phyloP scores from a whole-genome alignment of 2,888 invertebrate genomes.

The Chironomus riparius region DNA sequence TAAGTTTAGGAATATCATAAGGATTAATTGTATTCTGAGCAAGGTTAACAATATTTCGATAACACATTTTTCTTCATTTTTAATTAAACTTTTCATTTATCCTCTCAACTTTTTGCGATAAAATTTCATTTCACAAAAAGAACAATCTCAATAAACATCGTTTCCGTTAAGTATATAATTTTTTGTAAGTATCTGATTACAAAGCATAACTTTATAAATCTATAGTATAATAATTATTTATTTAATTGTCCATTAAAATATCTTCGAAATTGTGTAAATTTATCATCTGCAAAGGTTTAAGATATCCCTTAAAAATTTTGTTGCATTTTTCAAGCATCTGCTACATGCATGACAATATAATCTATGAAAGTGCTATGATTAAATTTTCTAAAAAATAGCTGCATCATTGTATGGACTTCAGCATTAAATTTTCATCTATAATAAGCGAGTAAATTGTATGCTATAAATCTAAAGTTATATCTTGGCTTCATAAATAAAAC shows the following conservation, averaged over 20 bases:
- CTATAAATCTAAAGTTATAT: conserved; percentile 3
- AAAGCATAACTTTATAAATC: not conserved
- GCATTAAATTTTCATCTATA: not conserved
- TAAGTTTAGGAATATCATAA: conserved; percentile 11
- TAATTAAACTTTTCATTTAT: not conserved
- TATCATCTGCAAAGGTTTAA: not conserved
- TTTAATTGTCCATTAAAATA: conserved; percentile 25
- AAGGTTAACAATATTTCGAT: not conserved
- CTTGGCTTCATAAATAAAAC: not conserved
- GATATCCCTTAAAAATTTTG: not conserved
- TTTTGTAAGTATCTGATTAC: conserved; percentile 4
- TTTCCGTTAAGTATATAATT: not conserved
- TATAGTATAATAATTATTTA: not conserved
- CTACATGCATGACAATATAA: not conserved
- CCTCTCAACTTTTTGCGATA: not conserved
- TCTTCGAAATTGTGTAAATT: not conserved
- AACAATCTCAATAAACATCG: not conserved
- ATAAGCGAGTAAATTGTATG: not conserved
- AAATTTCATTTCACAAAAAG: not conserved
- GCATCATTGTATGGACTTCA: conserved; percentile 26
- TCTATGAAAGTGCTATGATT: not conserved
- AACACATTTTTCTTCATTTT: not conserved
- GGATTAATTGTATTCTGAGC: conserved; percentile 27
- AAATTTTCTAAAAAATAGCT: not conserved
- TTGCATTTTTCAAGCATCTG: not conserved